These are phyloP conservation scores for Lepetodrilus schrolli DNA, from an alignment of 2,888 invertebrate genomes.

Conservation along the genomic window DNA sequence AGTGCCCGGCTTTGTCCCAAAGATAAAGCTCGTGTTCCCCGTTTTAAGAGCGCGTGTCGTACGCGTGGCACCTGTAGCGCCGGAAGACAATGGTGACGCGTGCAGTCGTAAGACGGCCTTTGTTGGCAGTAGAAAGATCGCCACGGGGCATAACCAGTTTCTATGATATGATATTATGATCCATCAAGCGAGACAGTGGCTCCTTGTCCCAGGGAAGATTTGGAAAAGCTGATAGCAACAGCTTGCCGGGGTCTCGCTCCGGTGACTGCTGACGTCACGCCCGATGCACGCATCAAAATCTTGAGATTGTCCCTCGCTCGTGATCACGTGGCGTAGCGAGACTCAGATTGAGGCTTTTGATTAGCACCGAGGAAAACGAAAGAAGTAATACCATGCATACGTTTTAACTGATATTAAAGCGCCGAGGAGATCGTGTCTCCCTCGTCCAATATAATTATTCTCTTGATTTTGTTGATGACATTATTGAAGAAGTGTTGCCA, in stretches of 20 bases:
- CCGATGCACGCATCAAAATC: background rate
- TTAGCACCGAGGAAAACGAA: background rate
- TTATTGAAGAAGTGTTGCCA: conserved; percentile 19
- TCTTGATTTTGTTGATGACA: conserved; percentile 6
- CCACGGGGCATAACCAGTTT: background rate
- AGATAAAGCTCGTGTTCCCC: background rate
- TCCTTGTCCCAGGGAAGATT: background rate
- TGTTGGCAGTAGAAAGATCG: conserved; percentile 14
- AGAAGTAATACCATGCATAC: conserved; percentile 21
- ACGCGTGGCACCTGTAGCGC: conserved; percentile 27
- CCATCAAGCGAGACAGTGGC: conserved; percentile 14
- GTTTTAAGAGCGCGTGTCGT: conserved; percentile 19
- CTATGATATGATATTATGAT: conserved; percentile 24
- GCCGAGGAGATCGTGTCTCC: conserved; percentile 3
- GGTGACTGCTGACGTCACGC: conserved; percentile 6
- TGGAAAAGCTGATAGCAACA: conserved; percentile 11
- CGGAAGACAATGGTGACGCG: conserved; percentile 22
- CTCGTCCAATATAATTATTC: background rate
- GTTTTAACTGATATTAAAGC: conserved; percentile 23
- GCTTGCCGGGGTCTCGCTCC: conserved; percentile 13
- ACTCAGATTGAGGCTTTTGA: background rate
- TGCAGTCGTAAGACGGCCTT: conserved; percentile 8
- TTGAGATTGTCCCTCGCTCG: background rate
- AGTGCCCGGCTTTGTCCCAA: conserved; percentile 16
- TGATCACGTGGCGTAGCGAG: conserved; percentile 16